Evolutionary conservation across 2,113 vertebrate genomes (phyloP), one percentile per base, ranked within the genome.

Genomic region (Gallinago jamesoni): DNA sequence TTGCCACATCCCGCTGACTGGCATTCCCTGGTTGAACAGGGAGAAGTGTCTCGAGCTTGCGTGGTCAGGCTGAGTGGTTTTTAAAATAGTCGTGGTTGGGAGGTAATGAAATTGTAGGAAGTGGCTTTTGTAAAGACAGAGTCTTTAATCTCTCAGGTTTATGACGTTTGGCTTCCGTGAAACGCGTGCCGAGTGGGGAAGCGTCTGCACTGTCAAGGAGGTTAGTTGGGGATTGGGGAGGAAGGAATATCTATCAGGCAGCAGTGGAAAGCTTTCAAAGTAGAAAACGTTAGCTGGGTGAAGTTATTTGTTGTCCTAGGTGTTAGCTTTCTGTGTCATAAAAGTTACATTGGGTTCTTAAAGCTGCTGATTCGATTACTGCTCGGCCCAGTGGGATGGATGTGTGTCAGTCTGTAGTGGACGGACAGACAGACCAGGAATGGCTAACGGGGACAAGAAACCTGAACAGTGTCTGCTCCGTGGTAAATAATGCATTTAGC

Each of bases 71-170:
- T 33, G 45, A 66, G 70, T 14, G 68, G 31, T 84, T 86, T 86
- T 87, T 41, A 57, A 90, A 93, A 62, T 64, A 67, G 37, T 79
- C 2, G 33, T 78, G 93, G 70, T 63, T 35, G 35, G 90, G 87
- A 87, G 64, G 45, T 78, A 93, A 87, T 66, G 83, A 72, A 95
- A 43, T 56, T 20, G 66, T 69, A 94, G 97, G 95, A 96, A 97
- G 91, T 66, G 96, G 95, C 94, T 97, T 72, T 37, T 83, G 94
- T 63, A 35, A 84, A 87, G 50, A 19, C 30, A 2, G n/a, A 45
- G 33, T 35, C 70, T 43, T 89, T 28, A n/a, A 84, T 27, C 63
- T 90, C 85, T 96, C 11, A 2, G 37, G 41, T 90, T 82, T 59
- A 4, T 25, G 55, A 27, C 64, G 1, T 23, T 4, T 5, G 18